phyloP scores from a whole-genome alignment of 2,888 invertebrate species.

The Alsophila aescularia region DNA sequence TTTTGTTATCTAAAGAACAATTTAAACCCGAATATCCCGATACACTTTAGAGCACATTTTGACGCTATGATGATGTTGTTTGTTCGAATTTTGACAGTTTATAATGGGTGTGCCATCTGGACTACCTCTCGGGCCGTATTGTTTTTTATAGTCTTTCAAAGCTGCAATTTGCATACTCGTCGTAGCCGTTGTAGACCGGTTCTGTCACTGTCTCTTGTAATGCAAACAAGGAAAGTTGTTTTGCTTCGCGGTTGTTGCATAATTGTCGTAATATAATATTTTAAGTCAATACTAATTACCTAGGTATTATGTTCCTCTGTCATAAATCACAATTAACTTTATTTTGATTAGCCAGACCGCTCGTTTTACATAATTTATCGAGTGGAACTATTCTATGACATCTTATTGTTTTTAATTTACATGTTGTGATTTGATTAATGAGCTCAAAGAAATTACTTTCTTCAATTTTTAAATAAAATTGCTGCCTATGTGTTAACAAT shows the following conservation, averaged over 20 bases:
- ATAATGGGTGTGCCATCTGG: slow-evolving; percentile 10
- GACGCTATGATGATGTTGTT: neutral
- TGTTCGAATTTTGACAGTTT: neutral
- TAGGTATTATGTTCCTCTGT: slow-evolving; percentile 1
- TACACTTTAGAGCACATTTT: too few relatives aligned
- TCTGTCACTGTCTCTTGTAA: slow-evolving; percentile 17
- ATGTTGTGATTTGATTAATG: neutral
- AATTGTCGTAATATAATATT: slow-evolving; percentile 27
- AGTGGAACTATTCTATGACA: slow-evolving; percentile 8
- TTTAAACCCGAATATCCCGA: too few relatives aligned
- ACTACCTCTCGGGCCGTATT: neutral
- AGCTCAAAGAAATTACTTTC: neutral
- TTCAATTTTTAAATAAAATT: neutral
- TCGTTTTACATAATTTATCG: slow-evolving; percentile 34
- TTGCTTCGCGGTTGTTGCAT: slow-evolving; percentile 26
- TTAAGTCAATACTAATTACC: slow-evolving; percentile 19
- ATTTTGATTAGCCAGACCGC: slow-evolving; percentile 15
- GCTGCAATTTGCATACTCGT: slow-evolving; percentile 25
- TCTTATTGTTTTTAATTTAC: neutral
- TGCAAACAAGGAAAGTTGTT: slow-evolving; percentile 36
- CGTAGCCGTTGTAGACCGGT: slow-evolving; percentile 13
- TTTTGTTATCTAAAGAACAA: too few relatives aligned
- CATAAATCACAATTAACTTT: neutral
- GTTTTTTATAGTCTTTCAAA: neutral
- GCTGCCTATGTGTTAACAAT: too few relatives aligned